Base-by-base conservation (phyloP, 2,113 vertebrate genomes). In the Glaucomys volans region DNA sequence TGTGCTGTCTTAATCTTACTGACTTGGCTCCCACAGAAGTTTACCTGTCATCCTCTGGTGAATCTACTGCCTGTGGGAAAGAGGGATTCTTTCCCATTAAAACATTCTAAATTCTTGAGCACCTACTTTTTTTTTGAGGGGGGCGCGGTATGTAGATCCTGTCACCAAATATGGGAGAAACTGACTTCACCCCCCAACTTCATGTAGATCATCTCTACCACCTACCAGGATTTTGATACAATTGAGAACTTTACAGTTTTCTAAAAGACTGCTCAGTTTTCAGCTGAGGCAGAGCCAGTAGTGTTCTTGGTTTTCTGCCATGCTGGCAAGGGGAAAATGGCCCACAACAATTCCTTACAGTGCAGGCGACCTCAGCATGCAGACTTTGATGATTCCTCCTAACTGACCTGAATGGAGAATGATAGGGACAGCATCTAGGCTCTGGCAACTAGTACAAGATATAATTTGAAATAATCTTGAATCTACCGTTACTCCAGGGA, bases 231-330 rank as follows among this genome's bases (percentile, higher is more conserved):
- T 69, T 95, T 90, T 94, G 50, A 74, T 90, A 91, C 44, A 85
- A 87, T 67, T 42, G 71, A 92, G 67, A 87, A 95, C 64, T 87
- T 90, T 35, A 92, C 22, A 81, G 87, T 67, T 96, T 97, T 95
- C 71, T 72, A 28, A 77, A 97, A 92, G 75, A 74, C 83, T 75
- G 35, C 54, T 87, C 87, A 87, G 79, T 97, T 93, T 93, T 94
- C 64, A 71, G 4, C 71, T 93, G 87, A 95, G 83, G 50, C 75
- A 89, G 69, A 92, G 89, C 87, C 91, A 94, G 75, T 66, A 71
- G 42, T 88, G 59, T 74, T 93, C 77, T 88, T 94, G 84, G 18
- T 93, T 95, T 95, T 96, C 67, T 84, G 75, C 87, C 90, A 77
- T 83, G 14, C 62, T 80, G 80, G 69, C 94, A 96, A 85, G 84